Conservation (phyloP, 2,797 vertebrate genomes). For the Falco rusticolus region DNA sequence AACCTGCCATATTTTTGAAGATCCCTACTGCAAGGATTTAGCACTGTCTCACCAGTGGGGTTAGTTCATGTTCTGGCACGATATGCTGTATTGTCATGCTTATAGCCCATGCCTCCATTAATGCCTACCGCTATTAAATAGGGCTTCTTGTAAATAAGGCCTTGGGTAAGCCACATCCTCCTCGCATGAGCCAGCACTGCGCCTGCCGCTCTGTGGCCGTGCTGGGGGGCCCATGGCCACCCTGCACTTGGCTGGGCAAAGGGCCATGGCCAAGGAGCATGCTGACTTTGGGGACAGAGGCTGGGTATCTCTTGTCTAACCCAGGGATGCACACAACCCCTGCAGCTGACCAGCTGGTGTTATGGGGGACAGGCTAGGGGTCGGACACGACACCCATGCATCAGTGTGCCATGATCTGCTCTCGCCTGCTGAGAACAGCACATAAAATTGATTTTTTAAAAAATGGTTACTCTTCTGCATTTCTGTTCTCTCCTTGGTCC, state of each 20-base stretch:
- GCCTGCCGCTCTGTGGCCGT: not conserved
- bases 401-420: not conserved
- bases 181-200: rapidly evolving
- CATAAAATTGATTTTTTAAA: not conserved
- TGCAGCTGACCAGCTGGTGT: not conserved
- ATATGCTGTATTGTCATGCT: not conserved
- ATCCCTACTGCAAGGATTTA: not conserved
- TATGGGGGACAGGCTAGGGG: rapidly evolving
- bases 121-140: not conserved
- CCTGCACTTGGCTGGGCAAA: not conserved
- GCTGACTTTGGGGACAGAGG: not conserved
- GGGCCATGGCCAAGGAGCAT: not conserved
- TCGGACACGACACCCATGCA: not conserved
- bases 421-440: not conserved
- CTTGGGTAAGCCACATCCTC: not conserved
- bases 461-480: not conserved
- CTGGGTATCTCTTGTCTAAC: not conserved
- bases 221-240: rapidly evolving
- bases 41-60: not conserved
- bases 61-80: not conserved
- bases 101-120: not conserved
- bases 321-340: not conserved
- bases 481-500: not conserved
- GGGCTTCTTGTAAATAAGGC: not conserved
- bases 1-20: not conserved